A percentile compares a stretch with the other conserved stretches of the same genome.
Conservation (phyloP, 2,797 vertebrate genomes). For the Phrynocephalus forsythii region DNA sequence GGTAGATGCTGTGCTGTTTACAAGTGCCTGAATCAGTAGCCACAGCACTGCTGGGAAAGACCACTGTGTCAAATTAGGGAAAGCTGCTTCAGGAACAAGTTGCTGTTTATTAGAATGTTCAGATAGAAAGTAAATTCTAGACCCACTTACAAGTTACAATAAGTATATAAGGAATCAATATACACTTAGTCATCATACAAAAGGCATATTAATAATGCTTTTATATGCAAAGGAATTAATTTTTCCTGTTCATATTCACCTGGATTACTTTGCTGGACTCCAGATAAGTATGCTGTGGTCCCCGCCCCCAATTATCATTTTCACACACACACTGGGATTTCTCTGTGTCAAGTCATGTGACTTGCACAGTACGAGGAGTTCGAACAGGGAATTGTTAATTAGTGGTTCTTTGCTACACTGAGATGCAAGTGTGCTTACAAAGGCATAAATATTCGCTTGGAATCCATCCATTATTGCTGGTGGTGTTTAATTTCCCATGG, state of each 20-base stretch:
- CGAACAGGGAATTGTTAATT: no score
- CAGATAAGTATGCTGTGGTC: not conserved
- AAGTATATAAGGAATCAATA: not conserved
- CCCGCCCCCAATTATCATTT: not conserved
- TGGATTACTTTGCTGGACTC: not conserved
- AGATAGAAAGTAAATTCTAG: not conserved
- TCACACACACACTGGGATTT: not conserved
- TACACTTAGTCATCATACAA: not conserved
- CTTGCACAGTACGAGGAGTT: no score
- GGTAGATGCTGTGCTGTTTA: no score
- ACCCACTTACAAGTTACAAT: not conserved
- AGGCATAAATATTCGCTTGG: not conserved
- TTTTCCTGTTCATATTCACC: not conserved
- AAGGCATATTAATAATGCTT: constrained; percentile 1
- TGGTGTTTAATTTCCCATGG: not conserved
- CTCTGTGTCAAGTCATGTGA: no score
- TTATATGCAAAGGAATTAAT: not conserved
- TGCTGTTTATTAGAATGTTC: not conserved
- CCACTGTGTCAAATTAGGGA: not conserved
- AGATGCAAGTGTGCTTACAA: no score
- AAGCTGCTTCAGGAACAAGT: not conserved
- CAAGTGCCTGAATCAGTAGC: no score
- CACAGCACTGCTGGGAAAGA: not conserved
- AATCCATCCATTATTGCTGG: not conserved
- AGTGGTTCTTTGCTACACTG: no score